Conservation (phyloP, 2,888 invertebrate genomes). For the Geophilus truncorum region DNA sequence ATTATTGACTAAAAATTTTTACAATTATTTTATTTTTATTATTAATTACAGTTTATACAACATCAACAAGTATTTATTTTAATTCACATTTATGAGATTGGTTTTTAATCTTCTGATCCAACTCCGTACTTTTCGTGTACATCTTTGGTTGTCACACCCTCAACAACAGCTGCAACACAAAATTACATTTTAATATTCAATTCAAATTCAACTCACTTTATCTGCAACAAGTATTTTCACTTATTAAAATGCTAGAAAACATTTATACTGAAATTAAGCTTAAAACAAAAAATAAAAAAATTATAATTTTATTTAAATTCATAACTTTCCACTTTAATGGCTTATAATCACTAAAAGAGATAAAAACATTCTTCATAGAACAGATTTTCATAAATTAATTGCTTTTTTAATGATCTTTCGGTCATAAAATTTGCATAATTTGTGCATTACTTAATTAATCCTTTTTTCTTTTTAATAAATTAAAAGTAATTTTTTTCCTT, state of each 20-base stretch:
- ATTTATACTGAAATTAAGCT: no score
- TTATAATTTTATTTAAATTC: no score
- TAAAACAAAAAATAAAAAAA: no score
- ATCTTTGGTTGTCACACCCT: slow-evolving; percentile 28
- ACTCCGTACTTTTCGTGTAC: slow-evolving; percentile 3
- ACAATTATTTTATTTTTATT: no score
- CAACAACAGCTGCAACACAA: slow-evolving; percentile 18
- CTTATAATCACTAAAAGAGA: not conserved
- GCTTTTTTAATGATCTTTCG: not conserved
- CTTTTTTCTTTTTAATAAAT: not conserved
- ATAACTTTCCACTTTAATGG: not conserved
- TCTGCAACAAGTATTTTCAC: no score
- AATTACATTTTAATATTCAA: not conserved
- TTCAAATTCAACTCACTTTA: no score
- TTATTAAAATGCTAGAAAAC: no score
- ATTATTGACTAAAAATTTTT: no score
- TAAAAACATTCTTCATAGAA: not conserved
- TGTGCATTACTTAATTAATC: not conserved
- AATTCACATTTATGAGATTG: not conserved
- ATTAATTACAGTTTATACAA: not conserved
- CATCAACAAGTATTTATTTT: not conserved
- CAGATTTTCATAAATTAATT: not conserved
- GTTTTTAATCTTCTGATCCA: not conserved
- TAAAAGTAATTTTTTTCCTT: not conserved
- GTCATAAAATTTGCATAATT: not conserved